Evolutionary conservation across 2,888 invertebrate species (phyloP), one percentile per base, ranked within the genome.

Genomic region (Meloe dianella): DNA sequence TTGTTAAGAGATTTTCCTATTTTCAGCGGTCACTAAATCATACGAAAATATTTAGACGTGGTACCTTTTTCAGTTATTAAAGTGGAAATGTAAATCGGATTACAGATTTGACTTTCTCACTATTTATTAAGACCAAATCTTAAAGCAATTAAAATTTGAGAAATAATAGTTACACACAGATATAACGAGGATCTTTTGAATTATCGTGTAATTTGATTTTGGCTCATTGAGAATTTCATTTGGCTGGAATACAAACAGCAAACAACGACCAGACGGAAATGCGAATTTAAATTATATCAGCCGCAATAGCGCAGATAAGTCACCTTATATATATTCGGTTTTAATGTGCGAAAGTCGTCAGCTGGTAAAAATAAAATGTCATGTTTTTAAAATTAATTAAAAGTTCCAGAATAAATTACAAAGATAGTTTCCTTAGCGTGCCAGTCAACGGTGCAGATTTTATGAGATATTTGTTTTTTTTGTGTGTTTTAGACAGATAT

Each of bases 331-430:
- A 51, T 61, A 61, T 56, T 29, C 17, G 8, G 35, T 61, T 61
- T 61, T 61, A 65, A 65, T 65, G 65, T 65, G 65, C 58, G 63
- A 66, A 66, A 12, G 20, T 47, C 60, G 66, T 66, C 66, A 63
- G 59, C 62, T 66, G 66, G 54, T 66, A 57, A 60, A 51, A 64
- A 64, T 56, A 38, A 61, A 41, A 24, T 57, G 67, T 57, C 66
- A 57, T 57, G 64, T 58, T 51, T 51, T 61, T 60, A 63, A 67
- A 67, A 67, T 67, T 67, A 67, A 67, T 67, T 67, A 67, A 67
- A 64, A 64, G 51, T 67, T 64, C 61, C 29, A 17, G 63, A 47
- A 58, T 54, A 63, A 62, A 60, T 62, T 66, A 62, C 61, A 66
- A 66, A 51, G 47, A 51, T 51, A 51, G 47, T 51, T 51, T 51